These are phyloP conservation scores for Batillaria attramentaria DNA, from an alignment of 1,140 invertebrate species.

Conservation along the genomic window DNA sequence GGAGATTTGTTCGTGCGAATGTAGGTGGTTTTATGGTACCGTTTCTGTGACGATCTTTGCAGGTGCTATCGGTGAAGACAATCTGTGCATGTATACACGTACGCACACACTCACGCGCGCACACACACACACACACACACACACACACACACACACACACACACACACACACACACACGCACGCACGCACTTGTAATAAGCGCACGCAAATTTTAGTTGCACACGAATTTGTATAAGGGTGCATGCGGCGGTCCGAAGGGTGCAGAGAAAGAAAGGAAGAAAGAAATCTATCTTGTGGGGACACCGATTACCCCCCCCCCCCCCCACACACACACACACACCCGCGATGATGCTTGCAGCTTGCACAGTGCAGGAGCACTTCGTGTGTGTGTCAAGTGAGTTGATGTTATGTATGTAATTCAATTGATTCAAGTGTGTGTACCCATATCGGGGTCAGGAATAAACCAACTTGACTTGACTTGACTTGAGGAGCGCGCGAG, in stretches of 20 bases:
- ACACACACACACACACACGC: constrained; percentile 5
- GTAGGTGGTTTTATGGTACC: not conserved
- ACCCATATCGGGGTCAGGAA: too few species aligned
- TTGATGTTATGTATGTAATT: too few species aligned
- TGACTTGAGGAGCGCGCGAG: too few species aligned
- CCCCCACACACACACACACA: constrained; percentile 1
- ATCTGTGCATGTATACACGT: not conserved
- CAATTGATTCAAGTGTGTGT: too few species aligned
- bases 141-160: not conserved
- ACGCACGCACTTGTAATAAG: not conserved
- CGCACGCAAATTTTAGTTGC: not conserved
- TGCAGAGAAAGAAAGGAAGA: too few species aligned
- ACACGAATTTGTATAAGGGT: too few species aligned
- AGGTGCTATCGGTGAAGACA: not conserved
- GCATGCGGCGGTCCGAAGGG: too few species aligned
- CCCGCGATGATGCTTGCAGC: not conserved
- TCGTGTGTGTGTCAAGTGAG: too few species aligned
- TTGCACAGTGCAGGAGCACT: not conserved
- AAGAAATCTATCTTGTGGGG: not conserved
- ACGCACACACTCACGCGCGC: not conserved
- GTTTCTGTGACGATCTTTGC: not conserved
- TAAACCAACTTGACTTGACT: too few species aligned
- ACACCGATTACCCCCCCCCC: not conserved
- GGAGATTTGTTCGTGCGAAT: constrained; percentile 20
- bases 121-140: not conserved